phyloP scores from a whole-genome alignment of 2,888 invertebrate genomes.

The Tortrix viridana region DNA sequence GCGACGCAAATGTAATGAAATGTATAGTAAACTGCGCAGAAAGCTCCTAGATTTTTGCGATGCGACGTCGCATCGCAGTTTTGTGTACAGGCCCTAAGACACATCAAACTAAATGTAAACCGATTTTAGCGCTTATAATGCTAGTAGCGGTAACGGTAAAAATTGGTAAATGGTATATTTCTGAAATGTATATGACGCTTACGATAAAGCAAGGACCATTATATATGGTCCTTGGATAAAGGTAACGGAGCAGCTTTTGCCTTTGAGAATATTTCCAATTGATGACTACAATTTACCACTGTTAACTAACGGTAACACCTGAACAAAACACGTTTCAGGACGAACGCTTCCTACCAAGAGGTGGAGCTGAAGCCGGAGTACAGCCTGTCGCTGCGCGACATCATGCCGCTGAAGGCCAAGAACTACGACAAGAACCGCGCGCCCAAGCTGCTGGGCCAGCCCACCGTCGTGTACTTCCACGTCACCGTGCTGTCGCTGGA shows the following conservation, averaged over 20 bases:
- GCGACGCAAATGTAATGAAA: too few species aligned
- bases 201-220: too few species aligned
- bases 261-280: neutral
- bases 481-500: conserved; percentile 95
- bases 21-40: too few species aligned
- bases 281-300: neutral
- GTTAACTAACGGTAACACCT: neutral
- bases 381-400: conserved; percentile 91
- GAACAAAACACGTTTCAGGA: conserved; percentile 53
- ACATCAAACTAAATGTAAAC: too few species aligned
- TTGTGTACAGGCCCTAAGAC: too few species aligned
- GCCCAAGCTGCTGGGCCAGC: conserved; percentile 92
- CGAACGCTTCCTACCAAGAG: conserved; percentile 75
- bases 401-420: conserved; percentile 92
- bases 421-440: conserved; percentile 95
- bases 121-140: too few species aligned
- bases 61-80: too few species aligned
- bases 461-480: conserved; percentile 95
- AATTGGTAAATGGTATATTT: too few species aligned
- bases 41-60: too few species aligned
- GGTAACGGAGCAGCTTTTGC: neutral
- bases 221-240: neutral
- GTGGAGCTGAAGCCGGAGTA: conserved; percentile 73
- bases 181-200: too few species aligned
- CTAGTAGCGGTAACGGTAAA: too few species aligned